Percentiles rank a stretch among this genome's conserved stretches.
Conservation (phyloP, 1,140 invertebrate species). For the Ladona fulva region DNA sequence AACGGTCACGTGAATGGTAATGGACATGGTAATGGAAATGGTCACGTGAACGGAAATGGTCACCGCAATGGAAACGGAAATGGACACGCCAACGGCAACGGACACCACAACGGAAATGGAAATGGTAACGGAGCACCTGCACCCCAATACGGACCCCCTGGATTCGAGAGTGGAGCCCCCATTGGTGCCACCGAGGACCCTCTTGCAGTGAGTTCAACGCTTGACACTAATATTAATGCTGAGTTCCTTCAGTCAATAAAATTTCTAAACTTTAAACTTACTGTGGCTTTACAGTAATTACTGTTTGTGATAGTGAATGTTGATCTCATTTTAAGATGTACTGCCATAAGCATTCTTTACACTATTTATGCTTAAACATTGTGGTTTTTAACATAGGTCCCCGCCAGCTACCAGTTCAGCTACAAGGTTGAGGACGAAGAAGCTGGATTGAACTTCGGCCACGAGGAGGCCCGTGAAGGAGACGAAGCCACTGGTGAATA, state of each 20-base stretch:
- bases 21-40: too few relatives aligned
- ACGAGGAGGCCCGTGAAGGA: slow-evolving; percentile 69
- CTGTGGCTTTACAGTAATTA: too few relatives aligned
- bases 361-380: too few relatives aligned
- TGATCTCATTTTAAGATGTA: background rate
- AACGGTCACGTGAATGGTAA: too few relatives aligned
- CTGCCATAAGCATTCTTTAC: background rate
- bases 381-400: slow-evolving; percentile 45
- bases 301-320: too few relatives aligned
- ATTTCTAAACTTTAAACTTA: too few relatives aligned
- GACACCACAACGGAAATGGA: too few relatives aligned
- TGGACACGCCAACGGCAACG: too few relatives aligned
- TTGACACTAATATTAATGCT: background rate
- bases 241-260: too few relatives aligned
- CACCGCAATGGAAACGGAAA: too few relatives aligned
- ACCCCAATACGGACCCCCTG: slow-evolving; percentile 30
- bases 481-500: slow-evolving; percentile 70
- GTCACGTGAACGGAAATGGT: too few relatives aligned
- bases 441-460: slow-evolving; percentile 67
- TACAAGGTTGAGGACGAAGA: slow-evolving; percentile 72
- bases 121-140: slow-evolving; percentile 25
- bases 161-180: background rate
- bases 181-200: background rate
- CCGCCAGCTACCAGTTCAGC: slow-evolving; percentile 75
- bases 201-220: background rate